Conservation (phyloP, 2,113 vertebrate species). For the Furnarius figulus region DNA sequence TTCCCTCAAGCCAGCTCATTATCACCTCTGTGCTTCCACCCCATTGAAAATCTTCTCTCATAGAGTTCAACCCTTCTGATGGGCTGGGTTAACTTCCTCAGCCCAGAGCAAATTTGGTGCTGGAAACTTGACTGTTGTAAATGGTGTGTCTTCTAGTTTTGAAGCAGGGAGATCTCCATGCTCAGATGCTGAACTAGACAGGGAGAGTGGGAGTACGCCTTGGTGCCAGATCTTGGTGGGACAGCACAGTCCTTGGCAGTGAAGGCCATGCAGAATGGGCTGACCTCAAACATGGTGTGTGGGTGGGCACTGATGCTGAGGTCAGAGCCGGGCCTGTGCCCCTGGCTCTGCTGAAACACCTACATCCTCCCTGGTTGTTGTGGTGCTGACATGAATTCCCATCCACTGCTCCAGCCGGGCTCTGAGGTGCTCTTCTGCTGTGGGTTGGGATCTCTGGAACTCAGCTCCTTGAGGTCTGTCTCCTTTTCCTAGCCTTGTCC, state of each 20-base stretch:
- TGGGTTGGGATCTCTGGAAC: neutral
- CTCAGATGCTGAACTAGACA: neutral
- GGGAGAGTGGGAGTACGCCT: neutral
- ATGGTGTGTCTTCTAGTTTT: rapidly evolving
- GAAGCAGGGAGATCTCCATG: neutral
- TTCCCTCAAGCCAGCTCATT: neutral
- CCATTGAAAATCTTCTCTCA: neutral
- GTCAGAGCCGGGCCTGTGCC: neutral
- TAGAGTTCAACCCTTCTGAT: neutral
- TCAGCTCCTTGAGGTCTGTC: neutral
- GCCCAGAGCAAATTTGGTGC: neutral
- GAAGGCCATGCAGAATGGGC: neutral
- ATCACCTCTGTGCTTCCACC: neutral
- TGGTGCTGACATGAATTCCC: rapidly evolving
- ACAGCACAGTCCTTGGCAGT: neutral
- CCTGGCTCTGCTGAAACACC: neutral
- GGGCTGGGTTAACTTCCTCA: neutral
- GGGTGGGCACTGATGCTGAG: neutral
- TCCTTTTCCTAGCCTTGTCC: neutral
- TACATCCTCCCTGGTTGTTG: neutral
- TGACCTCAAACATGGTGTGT: rapidly evolving
- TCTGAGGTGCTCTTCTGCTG: rapidly evolving
- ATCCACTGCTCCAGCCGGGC: neutral
- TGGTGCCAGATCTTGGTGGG: neutral
- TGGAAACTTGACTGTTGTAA: neutral